Evolutionary conservation across 2,888 invertebrate genomes (phyloP).

Genomic region (Calliphora vomitoria): DNA sequence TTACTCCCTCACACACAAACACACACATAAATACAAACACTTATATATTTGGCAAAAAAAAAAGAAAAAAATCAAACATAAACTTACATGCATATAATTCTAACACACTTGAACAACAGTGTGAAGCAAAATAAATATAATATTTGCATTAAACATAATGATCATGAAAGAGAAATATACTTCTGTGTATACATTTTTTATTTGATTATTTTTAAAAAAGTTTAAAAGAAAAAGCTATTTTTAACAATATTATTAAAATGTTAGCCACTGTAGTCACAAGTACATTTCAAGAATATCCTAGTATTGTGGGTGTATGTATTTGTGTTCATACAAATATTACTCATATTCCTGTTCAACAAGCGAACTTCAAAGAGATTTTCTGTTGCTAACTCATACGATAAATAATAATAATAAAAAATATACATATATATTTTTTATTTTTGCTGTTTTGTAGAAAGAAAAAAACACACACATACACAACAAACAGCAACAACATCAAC

Average conservation of each 20-base stretch:
- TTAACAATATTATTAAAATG: neutral
- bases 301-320: conserved; percentile 11
- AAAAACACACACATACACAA: neutral
- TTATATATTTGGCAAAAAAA: neutral
- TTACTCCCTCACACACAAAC: conserved; percentile 22
- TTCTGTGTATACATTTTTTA: too few relatives aligned
- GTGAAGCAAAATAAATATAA: neutral
- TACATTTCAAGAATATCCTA: neutral
- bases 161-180: too few relatives aligned
- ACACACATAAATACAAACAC: neutral
- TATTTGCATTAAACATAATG: too few relatives aligned
- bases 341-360: conserved; percentile 33
- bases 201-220: too few relatives aligned
- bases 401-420: conserved; percentile 14
- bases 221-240: too few relatives aligned
- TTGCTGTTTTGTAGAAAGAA: neutral
- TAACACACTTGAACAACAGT: neutral
- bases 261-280: neutral
- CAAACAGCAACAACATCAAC: conserved; percentile 20
- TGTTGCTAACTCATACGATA: conserved; percentile 50
- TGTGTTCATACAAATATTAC: conserved; percentile 27
- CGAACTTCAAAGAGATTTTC: conserved; percentile 60
- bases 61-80: neutral
- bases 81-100: neutral
- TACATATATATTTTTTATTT: conserved; percentile 3